These are phyloP conservation scores for Parazoanthus darwini DNA, from an alignment of 92 coral and sea anemone genomes.

Conservation along the genomic window DNA sequence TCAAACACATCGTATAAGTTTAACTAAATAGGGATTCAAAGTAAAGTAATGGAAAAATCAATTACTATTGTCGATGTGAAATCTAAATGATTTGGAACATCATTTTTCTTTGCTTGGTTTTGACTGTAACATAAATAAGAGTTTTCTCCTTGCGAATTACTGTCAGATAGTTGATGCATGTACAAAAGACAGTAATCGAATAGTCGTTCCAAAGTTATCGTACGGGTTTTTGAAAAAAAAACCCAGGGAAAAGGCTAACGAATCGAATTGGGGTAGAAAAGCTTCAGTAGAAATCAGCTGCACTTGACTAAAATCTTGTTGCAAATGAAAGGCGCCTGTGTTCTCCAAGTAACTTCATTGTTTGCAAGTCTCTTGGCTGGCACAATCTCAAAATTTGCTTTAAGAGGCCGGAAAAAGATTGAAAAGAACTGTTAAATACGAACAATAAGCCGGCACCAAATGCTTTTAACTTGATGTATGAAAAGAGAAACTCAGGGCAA, in stretches of 20 bases:
- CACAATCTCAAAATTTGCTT: conserved; percentile 33
- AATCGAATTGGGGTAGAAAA: neutral
- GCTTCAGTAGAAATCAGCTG: neutral
- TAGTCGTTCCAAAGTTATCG: neutral
- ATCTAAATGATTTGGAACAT: neutral
- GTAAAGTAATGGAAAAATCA: neutral
- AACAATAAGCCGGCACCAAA: conserved; percentile 30
- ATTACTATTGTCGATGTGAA: neutral
- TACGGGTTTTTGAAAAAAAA: neutral
- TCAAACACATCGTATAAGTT: neutral
- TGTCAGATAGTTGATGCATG: neutral
- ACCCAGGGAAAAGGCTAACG: neutral
- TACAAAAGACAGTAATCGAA: neutral
- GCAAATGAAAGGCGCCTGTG: conserved; percentile 2
- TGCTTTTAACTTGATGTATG: conserved; percentile 31
- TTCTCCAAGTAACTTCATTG: neutral
- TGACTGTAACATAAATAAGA: neutral
- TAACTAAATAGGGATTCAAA: conserved; percentile 1
- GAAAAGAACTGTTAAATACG: conserved; percentile 37
- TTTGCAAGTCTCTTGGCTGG: neutral
- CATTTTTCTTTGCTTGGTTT: neutral
- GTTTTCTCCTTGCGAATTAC: neutral
- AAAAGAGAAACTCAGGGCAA: conserved; percentile 27
- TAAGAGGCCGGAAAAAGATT: conserved; percentile 46
- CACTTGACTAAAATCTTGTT: neutral